Conservation (phyloP, 2,888 invertebrate genomes). For the Platynereis dumerilii region DNA sequence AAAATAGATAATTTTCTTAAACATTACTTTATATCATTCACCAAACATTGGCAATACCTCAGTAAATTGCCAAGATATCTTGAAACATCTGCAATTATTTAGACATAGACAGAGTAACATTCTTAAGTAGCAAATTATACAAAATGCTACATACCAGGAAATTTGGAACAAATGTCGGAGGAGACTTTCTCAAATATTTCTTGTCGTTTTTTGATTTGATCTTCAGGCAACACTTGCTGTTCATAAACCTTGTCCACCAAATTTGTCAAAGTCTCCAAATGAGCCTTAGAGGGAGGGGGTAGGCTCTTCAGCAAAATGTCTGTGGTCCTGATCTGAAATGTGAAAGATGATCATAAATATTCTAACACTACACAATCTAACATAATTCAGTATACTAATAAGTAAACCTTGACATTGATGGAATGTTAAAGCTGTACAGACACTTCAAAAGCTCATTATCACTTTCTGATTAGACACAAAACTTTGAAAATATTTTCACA, state of each 20-base stretch:
- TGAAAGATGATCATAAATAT: not conserved
- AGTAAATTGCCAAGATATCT: no score
- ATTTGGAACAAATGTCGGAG: no score
- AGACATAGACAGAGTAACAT: no score
- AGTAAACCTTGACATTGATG: not conserved
- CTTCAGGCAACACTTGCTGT: slow-evolving; percentile 49
- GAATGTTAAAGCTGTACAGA: not conserved
- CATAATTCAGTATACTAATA: not conserved
- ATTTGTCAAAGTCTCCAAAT: slow-evolving; percentile 49
- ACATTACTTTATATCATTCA: no score
- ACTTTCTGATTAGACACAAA: no score
- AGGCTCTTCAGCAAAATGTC: slow-evolving; percentile 50
- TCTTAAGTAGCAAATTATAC: not conserved
- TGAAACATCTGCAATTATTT: no score
- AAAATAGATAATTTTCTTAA: no score
- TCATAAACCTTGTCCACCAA: slow-evolving; percentile 45
- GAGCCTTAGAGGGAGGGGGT: slow-evolving; percentile 51
- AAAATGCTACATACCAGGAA: no score
- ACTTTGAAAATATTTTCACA: no score
- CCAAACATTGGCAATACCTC: no score
- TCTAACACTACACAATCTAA: no score
- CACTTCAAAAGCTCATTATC: not conserved
- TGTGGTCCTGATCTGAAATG: slow-evolving; percentile 44
- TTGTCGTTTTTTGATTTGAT: slow-evolving; percentile 46
- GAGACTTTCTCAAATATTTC: slow-evolving; percentile 42